Evolutionary conservation across 2,888 invertebrate genomes (phyloP), one percentile per base, ranked within the genome.

Genomic region (Andrena fulva): DNA sequence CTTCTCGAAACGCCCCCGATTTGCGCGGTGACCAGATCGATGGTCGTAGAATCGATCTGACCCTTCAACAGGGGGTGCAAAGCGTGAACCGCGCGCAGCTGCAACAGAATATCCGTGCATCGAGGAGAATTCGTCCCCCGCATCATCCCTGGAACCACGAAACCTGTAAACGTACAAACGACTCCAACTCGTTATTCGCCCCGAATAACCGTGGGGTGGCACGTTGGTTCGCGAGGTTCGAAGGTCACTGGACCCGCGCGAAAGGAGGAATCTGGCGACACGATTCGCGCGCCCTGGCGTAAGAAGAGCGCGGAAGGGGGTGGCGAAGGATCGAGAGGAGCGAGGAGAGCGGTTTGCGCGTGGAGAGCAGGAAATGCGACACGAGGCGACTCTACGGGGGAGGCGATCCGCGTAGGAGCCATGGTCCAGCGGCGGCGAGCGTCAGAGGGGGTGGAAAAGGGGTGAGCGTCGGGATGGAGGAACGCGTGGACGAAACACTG

Each of bases 401-500:
- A 76, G 85, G 87, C 74, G 72, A 80, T 69, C 52, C 64, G 68
- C 71, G 76, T 35, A 67, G 69, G 70, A 68, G 59, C n/a, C 31
- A 63, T 48, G n/a, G 59, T 66, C 52, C 79, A 60, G 50, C 68
- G 69, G 48, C 29, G 48, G 35, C 48, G 48, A 60, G 10, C 29
- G 4, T 20, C 48, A 33, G 20, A 8, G 62, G 27, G 59, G n/a
- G 35, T 31, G 48, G 48, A 2, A 16, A 33, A 27, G 7, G 59
- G 42, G 48, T 42, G 63, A 56, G 70, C 42, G 33, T 60, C n/a
- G 29, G 67, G 66, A 33, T 29, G 27, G 74, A 75, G 67, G 77
- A 82, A 74, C 79, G 81, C 67, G 80, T 82, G 77, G 74, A 70
- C 68, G 77, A 77, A 77, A 80, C 62, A 85, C 56, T 68, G 77